phyloP scores from a whole-genome alignment of 2,113 vertebrate genomes.

The Balaeniceps rex region DNA sequence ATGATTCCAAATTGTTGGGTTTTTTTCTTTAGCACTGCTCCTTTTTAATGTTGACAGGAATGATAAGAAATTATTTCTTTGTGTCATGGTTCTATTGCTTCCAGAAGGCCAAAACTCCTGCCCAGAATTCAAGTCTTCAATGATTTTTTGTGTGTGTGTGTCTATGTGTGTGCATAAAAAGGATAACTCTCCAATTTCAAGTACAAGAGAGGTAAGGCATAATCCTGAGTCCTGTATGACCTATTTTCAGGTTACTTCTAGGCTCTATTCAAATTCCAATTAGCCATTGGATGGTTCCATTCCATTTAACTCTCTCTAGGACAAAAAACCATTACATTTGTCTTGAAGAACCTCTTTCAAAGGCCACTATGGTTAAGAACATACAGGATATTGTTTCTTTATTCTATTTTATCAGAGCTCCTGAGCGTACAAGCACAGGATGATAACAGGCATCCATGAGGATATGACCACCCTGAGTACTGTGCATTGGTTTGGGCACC shows the following conservation, averaged over 20 bases:
- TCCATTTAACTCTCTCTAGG: not conserved
- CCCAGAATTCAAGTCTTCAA: not conserved
- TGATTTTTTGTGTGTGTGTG: not conserved
- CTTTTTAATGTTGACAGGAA: not conserved
- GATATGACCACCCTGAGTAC: not conserved
- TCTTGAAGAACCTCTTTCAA: not conserved
- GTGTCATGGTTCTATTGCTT: not conserved
- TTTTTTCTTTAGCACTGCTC: not conserved
- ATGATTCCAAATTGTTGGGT: not conserved
- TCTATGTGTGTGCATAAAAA: not conserved
- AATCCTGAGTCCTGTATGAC: not conserved
- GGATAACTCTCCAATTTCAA: not conserved
- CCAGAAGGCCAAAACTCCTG: not conserved
- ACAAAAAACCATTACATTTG: accelerated
- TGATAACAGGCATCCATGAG: not conserved
- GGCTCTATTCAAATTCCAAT: not conserved
- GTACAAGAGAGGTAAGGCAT: not conserved
- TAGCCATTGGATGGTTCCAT: not conserved
- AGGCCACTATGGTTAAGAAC: not conserved
- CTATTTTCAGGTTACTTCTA: not conserved
- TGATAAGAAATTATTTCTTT: not conserved
- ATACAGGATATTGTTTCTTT: not conserved
- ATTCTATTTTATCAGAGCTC: not conserved
- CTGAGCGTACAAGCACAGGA: not conserved
- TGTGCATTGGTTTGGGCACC: not conserved